Conservation (phyloP, 2,113 vertebrate species). For the Mola mola region DNA sequence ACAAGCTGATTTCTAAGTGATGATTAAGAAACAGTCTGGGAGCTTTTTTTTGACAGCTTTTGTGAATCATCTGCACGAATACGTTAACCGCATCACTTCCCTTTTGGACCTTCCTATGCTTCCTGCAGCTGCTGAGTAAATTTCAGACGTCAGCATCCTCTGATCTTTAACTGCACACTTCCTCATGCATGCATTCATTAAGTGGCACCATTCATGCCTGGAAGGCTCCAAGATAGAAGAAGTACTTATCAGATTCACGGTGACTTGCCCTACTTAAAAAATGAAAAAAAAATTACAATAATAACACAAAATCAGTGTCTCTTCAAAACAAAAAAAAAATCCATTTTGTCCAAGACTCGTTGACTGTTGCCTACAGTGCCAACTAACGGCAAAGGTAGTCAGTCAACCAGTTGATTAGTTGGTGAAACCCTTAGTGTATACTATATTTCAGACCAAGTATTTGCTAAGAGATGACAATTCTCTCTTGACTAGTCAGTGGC, state of each 20-base stretch:
- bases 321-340: too few relatives aligned
- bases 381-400: too few relatives aligned
- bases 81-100: conserved; percentile 44
- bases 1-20: not conserved
- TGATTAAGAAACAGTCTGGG: conserved; percentile 17
- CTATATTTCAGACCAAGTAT: too few relatives aligned
- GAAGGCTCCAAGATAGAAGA: not conserved
- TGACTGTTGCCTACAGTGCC: too few relatives aligned
- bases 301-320: too few relatives aligned
- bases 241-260: not conserved
- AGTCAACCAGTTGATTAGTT: too few relatives aligned
- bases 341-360: too few relatives aligned
- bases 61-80: conserved; percentile 36
- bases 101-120: conserved; percentile 42
- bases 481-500: too few relatives aligned
- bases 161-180: conserved; percentile 17
- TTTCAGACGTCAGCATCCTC: conserved; percentile 39
- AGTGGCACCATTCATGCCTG: conserved; percentile 26
- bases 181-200: conserved; percentile 28
- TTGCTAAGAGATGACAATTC: too few relatives aligned
- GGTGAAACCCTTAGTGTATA: too few relatives aligned
- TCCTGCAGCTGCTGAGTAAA: conserved; percentile 50
- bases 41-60: not conserved
- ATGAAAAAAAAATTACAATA: too few relatives aligned
- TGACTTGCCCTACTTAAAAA: too few relatives aligned